phyloP scores from a whole-genome alignment of 2,797 vertebrate genomes.

The Xerus rutilus region DNA sequence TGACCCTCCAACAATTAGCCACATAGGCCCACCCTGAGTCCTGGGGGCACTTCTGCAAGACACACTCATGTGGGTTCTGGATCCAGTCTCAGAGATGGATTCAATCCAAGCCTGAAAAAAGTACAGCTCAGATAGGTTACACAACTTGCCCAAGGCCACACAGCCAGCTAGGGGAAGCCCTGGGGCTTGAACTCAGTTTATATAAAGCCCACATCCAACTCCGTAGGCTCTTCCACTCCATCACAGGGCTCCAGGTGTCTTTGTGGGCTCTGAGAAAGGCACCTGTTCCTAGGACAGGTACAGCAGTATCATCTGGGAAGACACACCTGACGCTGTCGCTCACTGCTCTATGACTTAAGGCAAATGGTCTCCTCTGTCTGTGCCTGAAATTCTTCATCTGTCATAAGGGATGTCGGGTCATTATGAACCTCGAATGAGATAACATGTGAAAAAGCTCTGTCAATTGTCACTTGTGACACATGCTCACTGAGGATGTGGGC shows the following conservation, averaged over 20 bases:
- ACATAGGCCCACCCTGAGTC: background rate
- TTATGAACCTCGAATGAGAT: background rate
- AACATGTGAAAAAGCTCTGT: background rate
- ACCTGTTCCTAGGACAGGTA: background rate
- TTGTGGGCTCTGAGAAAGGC: background rate
- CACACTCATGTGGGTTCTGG: background rate
- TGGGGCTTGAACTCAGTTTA: background rate
- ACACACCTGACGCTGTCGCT: background rate
- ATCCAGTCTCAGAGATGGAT: background rate
- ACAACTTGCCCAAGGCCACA: background rate
- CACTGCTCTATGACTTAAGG: background rate
- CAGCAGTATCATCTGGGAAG: background rate
- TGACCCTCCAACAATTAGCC: background rate
- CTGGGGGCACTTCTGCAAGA: background rate
- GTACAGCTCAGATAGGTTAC: background rate
- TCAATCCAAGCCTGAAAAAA: background rate
- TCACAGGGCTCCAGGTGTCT: background rate
- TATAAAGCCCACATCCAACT: background rate
- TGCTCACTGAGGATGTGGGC: rapidly evolving
- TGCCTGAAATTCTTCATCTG: background rate
- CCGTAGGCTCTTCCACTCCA: background rate
- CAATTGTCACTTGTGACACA: background rate
- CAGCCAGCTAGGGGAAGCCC: background rate
- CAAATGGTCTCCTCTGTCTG: background rate
- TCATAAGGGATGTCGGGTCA: background rate